phyloP scores from a whole-genome alignment of 1,140 invertebrate genomes.

The Maniola jurtina region DNA sequence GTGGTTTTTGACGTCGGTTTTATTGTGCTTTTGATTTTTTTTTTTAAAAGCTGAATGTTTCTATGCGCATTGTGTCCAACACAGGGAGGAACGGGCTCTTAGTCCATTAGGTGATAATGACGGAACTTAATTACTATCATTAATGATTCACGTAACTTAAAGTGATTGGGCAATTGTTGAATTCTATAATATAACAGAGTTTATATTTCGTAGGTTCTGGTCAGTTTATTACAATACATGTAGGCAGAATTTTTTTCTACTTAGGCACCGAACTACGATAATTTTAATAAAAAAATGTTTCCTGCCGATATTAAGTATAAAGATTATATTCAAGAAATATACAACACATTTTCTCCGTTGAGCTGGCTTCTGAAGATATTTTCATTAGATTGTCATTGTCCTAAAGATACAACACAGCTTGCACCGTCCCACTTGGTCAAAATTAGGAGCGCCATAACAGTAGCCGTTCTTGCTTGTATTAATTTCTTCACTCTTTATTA shows the following conservation, averaged over 20 bases:
- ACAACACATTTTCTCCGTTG: conserved; percentile 23
- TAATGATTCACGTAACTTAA: background rate
- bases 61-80: too few species aligned
- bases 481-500: conserved; percentile 38
- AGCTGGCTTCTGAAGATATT: conserved; percentile 32
- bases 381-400: conserved; percentile 19
- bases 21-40: too few species aligned
- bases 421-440: background rate
- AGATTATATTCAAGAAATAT: conserved; percentile 22
- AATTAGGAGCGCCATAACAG: background rate
- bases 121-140: background rate
- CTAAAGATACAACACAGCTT: conserved; percentile 1
- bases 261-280: too few species aligned
- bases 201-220: background rate
- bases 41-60: too few species aligned
- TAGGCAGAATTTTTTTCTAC: too few species aligned
- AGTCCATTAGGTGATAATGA: background rate
- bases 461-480: conserved; percentile 25
- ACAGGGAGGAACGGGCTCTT: too few species aligned
- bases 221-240: too few species aligned
- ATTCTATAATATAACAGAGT: background rate
- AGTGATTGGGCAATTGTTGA: conserved; percentile 1
- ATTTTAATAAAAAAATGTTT: conserved; percentile 49
- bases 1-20: too few species aligned
- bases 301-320: conserved; percentile 14